These are phyloP conservation scores for Oncorhynchus keta DNA, from an alignment of 2,113 vertebrate species.

Conservation along the genomic window DNA sequence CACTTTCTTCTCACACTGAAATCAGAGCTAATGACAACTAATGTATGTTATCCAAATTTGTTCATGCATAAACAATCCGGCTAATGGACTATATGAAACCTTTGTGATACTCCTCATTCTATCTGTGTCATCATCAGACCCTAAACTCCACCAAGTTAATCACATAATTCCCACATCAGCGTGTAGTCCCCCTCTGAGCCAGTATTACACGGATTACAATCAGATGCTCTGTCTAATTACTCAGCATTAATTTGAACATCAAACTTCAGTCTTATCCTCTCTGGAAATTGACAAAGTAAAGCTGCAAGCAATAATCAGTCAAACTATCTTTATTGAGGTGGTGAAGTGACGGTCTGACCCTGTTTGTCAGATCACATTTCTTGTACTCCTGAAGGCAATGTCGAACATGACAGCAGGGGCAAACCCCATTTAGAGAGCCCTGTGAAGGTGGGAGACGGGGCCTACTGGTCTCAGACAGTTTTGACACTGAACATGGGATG, in stretches of 20 bases:
- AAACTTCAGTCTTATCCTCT: slow-evolving; percentile 47
- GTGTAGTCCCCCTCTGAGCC: slow-evolving; percentile 51
- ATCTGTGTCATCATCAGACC: slow-evolving; percentile 26
- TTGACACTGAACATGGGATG: slow-evolving; percentile 75
- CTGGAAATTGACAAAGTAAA: slow-evolving; percentile 58
- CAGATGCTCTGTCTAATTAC: slow-evolving; percentile 52
- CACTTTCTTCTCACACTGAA: background rate
- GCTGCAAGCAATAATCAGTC: slow-evolving; percentile 68
- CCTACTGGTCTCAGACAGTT: slow-evolving; percentile 66
- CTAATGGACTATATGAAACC: slow-evolving; percentile 1
- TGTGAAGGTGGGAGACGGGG: slow-evolving; percentile 62
- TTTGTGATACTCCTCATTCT: slow-evolving; percentile 8
- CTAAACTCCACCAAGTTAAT: slow-evolving; percentile 52
- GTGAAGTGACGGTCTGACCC: slow-evolving; percentile 65
- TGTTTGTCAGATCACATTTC: slow-evolving; percentile 63
- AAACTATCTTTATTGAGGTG: slow-evolving; percentile 44
- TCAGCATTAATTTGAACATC: slow-evolving; percentile 57
- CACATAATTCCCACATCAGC: slow-evolving; percentile 57
- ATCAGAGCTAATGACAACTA: background rate
- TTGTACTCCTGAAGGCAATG: slow-evolving; percentile 65
- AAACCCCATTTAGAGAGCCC: slow-evolving; percentile 64
- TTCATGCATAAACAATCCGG: background rate
- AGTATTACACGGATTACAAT: slow-evolving; percentile 48
- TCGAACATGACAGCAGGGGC: slow-evolving; percentile 64
- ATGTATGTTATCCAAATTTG: background rate